Base-by-base conservation (phyloP, 2,113 vertebrate genomes). In the Monarcha castaneiventris region DNA sequence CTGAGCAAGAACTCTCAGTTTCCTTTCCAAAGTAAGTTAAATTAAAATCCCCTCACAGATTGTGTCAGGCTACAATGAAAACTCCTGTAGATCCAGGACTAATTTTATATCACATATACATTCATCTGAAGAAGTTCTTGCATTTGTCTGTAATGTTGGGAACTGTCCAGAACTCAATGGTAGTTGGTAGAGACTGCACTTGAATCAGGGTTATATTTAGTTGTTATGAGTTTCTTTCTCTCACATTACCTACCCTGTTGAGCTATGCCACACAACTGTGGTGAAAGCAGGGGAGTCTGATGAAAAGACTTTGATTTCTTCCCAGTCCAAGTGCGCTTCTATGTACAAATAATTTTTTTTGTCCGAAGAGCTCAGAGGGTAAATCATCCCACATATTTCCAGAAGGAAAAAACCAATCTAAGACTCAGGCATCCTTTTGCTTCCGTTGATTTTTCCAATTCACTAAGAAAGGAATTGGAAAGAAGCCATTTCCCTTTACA, bases 221-320 rank as follows among this genome's bases (percentile, higher is more conserved):
- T 32, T 49, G 4, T 25, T 71, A 10, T 0, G 16, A 48, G 15
- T 41, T 63, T 67, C 41, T 63, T 86, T 12, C 39, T 79, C 10
- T 63, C 54, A 49, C 0, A 0, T 46, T 69, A 30, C 22, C 41
- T 73, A 12, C 6, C 5, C n/a, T 58, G 2, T 3, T 33, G 46
- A 91, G 18, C 26, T 77, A 32, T 46, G 17, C 8, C 30, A 62
- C 21, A 48, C 11, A 61, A 12, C 16, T 12, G 3, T 21, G 23
- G 18, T 49, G 44, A 55, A 61, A 81, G 37, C 27, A 39, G 6
- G 5, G 6, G 9, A 6, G 1, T 49, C 9, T 27, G 58, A 43
- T 19, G 13, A 76, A 86, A 71, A 51, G 5, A 4, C 9, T 59
- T 89, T 64, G 15, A n/a, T 51, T 68, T 80, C 16, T 64, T 10